Evolutionary conservation across 2,113 vertebrate genomes (phyloP).

Genomic region (Thunnus maccoyii): DNA sequence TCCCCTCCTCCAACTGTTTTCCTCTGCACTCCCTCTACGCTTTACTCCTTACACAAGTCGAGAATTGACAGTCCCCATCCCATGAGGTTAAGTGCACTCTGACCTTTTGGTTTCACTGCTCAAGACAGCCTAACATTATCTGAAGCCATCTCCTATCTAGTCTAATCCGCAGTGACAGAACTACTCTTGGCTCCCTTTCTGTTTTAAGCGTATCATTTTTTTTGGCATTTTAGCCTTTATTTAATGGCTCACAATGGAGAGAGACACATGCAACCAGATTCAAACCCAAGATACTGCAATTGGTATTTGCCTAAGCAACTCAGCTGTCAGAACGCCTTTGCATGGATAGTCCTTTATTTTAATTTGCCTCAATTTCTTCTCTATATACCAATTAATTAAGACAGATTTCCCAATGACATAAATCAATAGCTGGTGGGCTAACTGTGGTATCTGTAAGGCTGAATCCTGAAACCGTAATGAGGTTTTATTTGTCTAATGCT

Average conservation of each 20-base stretch:
- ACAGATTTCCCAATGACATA: constrained; percentile 32
- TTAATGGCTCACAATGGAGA: background rate
- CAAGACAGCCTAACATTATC: constrained; percentile 45
- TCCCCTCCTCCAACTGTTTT: constrained; percentile 15
- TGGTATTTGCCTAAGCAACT: constrained; percentile 12
- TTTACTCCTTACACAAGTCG: background rate
- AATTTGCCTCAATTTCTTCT: constrained; percentile 27
- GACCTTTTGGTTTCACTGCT: constrained; percentile 68
- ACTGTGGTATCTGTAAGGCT: constrained; percentile 32
- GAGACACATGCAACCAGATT: background rate
- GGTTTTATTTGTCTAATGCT: constrained; percentile 39
- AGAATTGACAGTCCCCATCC: constrained; percentile 60
- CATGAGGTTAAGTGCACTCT: constrained; percentile 66
- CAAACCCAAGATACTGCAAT: background rate
- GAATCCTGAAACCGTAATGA: constrained; percentile 36
- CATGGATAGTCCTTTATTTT: background rate
- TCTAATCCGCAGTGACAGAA: constrained; percentile 57
- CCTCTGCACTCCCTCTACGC: constrained; percentile 18
- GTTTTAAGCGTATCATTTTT: constrained; percentile 2
- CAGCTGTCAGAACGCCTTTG: background rate
- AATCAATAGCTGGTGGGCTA: constrained; percentile 52
- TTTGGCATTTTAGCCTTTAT: constrained; percentile 29
- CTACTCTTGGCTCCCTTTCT: constrained; percentile 27
- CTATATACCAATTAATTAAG: constrained; percentile 17
- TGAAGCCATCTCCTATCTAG: constrained; percentile 33